Evolutionary conservation across 2,797 vertebrate genomes (phyloP).

Genomic region (Cichlasoma orientale): DNA sequence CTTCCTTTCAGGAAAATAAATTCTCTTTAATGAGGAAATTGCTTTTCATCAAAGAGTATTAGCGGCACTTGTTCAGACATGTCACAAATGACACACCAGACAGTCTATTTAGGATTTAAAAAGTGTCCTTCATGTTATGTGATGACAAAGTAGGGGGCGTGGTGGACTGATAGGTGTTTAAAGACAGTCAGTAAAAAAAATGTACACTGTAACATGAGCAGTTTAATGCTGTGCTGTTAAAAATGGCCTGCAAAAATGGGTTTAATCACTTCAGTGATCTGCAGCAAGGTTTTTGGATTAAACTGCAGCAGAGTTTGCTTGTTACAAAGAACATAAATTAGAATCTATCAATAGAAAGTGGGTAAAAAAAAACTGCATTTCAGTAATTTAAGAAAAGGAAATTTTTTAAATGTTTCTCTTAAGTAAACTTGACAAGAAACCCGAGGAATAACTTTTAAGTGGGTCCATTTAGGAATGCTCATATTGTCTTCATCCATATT

Average conservation of each 20-base stretch:
- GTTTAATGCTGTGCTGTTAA: neutral
- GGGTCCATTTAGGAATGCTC: neutral
- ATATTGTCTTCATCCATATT: neutral
- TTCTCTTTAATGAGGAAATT: constrained; percentile 34
- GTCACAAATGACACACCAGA: neutral
- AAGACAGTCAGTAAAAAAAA: neutral
- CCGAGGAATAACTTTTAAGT: too few relatives aligned
- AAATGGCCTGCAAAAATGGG: neutral
- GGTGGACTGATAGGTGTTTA: neutral
- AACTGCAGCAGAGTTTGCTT: neutral
- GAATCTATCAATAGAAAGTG: too few relatives aligned
- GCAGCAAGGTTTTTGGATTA: neutral
- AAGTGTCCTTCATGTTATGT: neutral
- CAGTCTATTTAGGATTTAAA: neutral
- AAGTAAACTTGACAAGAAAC: too few relatives aligned
- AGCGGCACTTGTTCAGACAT: constrained; percentile 7
- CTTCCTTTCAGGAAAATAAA: constrained; percentile 13
- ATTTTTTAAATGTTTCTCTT: too few relatives aligned
- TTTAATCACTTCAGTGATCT: neutral
- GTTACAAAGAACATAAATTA: neutral
- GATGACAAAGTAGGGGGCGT: neutral
- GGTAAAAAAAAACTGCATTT: too few relatives aligned
- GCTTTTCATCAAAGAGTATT: constrained; percentile 27
- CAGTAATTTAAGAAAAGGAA: too few relatives aligned
- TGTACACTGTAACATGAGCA: neutral